These are phyloP conservation scores for Gibbula magus DNA, from an alignment of 2,888 invertebrate species.

Conservation along the genomic window DNA sequence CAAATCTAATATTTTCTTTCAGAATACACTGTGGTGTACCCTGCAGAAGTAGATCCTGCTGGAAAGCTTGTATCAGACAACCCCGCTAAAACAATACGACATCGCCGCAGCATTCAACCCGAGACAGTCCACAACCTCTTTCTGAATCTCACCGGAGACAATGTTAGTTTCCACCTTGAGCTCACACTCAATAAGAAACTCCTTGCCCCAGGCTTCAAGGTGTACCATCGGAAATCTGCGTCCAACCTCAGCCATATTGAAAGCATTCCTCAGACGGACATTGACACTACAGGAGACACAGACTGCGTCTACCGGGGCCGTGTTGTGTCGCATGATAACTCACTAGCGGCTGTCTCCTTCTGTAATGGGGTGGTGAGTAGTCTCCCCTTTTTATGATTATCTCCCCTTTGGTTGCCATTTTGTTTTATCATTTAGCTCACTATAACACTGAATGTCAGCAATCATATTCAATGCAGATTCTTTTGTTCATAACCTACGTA, in stretches of 20 bases:
- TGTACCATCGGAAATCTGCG: conserved; percentile 52
- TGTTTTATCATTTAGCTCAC: too few relatives aligned
- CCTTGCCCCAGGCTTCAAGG: conserved; percentile 61
- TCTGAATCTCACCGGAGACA: conserved; percentile 56
- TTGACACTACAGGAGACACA: not conserved
- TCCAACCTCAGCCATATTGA: conserved; percentile 19
- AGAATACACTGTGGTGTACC: conserved; percentile 3
- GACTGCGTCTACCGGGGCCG: conserved; percentile 54
- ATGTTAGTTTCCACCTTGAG: conserved; percentile 55
- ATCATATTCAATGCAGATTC: too few relatives aligned
- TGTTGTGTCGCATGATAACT: conserved; percentile 45
- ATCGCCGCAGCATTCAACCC: not conserved
- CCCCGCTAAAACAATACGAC: not conserved
- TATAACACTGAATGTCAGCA: too few relatives aligned
- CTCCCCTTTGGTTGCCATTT: too few relatives aligned
- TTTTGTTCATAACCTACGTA: too few relatives aligned
- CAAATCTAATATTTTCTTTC: not conserved
- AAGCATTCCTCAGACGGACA: not conserved
- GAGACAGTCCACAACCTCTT: conserved; percentile 37
- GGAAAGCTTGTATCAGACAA: not conserved
- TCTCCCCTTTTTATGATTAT: not conserved
- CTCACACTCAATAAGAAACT: conserved; percentile 54
- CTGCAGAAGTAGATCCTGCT: not conserved
- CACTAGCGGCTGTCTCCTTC: conserved; percentile 55
- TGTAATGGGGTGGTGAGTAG: conserved; percentile 63